Conservation (phyloP, 92 coral and sea anemone species). For the Plumapathes pennacea region DNA sequence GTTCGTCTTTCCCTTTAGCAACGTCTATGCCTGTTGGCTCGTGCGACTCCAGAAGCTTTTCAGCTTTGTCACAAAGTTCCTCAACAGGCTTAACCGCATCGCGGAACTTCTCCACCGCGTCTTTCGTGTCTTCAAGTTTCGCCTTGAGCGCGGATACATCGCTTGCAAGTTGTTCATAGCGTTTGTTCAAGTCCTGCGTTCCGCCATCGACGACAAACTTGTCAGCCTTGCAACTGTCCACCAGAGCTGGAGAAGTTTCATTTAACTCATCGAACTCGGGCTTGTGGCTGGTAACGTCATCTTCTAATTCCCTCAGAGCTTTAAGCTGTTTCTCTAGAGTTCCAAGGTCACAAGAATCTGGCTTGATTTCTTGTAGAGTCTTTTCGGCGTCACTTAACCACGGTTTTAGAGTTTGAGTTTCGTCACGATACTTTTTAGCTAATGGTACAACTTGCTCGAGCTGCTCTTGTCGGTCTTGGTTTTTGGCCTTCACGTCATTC, state of each 20-base stretch:
- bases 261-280: slow-evolving; percentile 62
- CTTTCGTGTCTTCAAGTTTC: slow-evolving; percentile 57
- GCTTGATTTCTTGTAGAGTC: slow-evolving; percentile 53
- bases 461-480: slow-evolving; percentile 76
- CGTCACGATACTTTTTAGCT: slow-evolving; percentile 80
- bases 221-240: slow-evolving; percentile 86
- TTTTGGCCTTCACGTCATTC: slow-evolving; percentile 72
- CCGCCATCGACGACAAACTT: slow-evolving; percentile 91
- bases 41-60: slow-evolving; percentile 57
- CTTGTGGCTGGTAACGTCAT: slow-evolving; percentile 73
- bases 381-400: slow-evolving; percentile 88
- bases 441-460: slow-evolving; percentile 86
- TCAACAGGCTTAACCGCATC: slow-evolving; percentile 69
- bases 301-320: slow-evolving; percentile 50
- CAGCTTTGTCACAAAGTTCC: slow-evolving; percentile 65
- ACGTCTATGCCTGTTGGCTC: slow-evolving; percentile 83
- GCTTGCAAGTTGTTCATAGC: slow-evolving; percentile 63
- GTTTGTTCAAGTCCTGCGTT: slow-evolving; percentile 76
- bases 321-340: slow-evolving; percentile 76
- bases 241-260: slow-evolving; percentile 67
- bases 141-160: slow-evolving; percentile 51
- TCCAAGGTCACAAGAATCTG: slow-evolving; percentile 72
- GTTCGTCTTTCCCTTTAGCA: slow-evolving; percentile 65
- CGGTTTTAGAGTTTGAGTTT: slow-evolving; percentile 70
- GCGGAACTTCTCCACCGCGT: slow-evolving; percentile 67